Evolutionary conservation across 2,113 vertebrate genomes (phyloP), one percentile per base, ranked within the genome.

Genomic region (Brevimyrus niger): DNA sequence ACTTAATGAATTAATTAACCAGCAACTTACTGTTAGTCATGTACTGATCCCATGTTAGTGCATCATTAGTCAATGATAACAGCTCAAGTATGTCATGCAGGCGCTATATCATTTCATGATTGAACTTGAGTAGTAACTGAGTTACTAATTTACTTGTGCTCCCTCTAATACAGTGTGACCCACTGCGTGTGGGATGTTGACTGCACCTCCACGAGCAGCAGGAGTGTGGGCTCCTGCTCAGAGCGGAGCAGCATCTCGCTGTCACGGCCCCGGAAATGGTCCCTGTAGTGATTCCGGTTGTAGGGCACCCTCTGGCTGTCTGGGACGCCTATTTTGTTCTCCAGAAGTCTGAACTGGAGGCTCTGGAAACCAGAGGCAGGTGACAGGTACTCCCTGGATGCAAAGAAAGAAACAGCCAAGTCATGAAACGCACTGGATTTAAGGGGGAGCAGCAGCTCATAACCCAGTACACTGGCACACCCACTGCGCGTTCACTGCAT

Each of bases 321-420:
- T 0, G 95, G 96, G 83, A 99, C 96, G 1, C 98, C 98, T 19
- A 98, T 97, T 93, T 98, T 99, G 94, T 98, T 99, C 92, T 99
- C 98, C 50, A 99, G 86, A 23, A 99, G 92, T 23, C 98, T 97
- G 89, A 99, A 99, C 91, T 99, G 98, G 87, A 99, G 94, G 88
- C 98, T 99, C 92, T 99, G 98, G 92, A 99, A 99, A 86, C 98
- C 98, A 0, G 98, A 99, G 11, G 98, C 98, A 17, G 97, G 96
- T 69, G 95, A 91, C 87, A 99, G 93, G 92, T 99, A 96, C 61
- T 98, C 97, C 92, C 98, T 99, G 90, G 88, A 51, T 53, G 44
- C 10, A 86, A 86, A 50, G 83, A n/a, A 86, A 2, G 21, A 15
- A 48, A 85, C 21, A 85, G n/a, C 11, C 4, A 85, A 27, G 11